A percentile compares a stretch with the other conserved stretches of the same genome.
phyloP scores from a whole-genome alignment of 2,113 vertebrate genomes.

The Setophaga petechia region DNA sequence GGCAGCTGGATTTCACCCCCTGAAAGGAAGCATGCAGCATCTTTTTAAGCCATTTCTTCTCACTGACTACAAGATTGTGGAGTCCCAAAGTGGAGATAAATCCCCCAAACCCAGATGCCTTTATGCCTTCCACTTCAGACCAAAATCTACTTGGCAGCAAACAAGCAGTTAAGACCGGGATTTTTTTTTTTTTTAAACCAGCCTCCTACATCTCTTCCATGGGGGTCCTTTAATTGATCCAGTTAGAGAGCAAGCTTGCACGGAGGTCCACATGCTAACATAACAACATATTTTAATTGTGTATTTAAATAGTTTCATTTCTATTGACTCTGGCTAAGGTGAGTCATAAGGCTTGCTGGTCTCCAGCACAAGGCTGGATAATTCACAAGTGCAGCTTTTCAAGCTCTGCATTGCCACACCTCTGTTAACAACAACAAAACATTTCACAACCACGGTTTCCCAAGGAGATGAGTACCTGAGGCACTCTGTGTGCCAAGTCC shows the following conservation, averaged over 20 bases:
- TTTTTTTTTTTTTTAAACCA: neutral
- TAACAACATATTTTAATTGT: conserved; percentile 51
- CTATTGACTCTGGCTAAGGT: conserved; percentile 49
- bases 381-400: neutral
- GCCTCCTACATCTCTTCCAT: neutral
- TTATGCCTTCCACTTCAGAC: neutral
- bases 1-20: neutral
- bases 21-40: neutral
- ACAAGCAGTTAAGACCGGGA: neutral
- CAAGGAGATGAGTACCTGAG: neutral
- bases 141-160: neutral
- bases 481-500: neutral
- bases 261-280: conserved; percentile 57
- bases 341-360: neutral
- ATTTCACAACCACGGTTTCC: neutral
- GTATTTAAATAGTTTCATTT: conserved; percentile 34
- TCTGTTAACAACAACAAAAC: neutral
- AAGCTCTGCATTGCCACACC: neutral
- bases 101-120: neutral
- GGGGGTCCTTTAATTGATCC: neutral
- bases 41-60: neutral
- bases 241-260: conserved; percentile 33
- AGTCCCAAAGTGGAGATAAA: neutral
- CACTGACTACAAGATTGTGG: neutral
- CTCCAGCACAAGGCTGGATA: neutral